Conservation (phyloP, 2,888 invertebrate species). For the Norana najaformis region DNA sequence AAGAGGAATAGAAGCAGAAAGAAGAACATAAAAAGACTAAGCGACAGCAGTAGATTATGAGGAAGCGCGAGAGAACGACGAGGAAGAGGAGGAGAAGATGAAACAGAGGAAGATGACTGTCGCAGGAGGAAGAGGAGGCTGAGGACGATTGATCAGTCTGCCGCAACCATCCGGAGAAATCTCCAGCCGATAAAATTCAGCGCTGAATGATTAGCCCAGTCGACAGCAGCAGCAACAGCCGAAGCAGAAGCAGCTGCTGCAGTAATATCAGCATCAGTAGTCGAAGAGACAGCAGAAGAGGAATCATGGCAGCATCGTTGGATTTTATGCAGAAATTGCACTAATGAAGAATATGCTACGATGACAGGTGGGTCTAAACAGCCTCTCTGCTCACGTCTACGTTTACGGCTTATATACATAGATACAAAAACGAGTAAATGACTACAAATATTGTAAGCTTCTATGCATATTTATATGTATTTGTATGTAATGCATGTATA, state of each 20-base stretch:
- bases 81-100: neutral
- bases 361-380: no score
- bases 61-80: neutral
- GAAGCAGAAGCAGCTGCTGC: neutral
- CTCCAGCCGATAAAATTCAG: neutral
- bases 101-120: no score
- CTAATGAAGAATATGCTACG: neutral
- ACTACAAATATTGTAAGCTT: neutral
- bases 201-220: neutral
- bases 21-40: no score
- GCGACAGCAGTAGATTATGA: no score
- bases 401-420: no score
- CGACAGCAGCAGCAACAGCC: neutral
- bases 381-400: neutral
- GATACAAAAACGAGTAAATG: no score
- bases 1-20: no score
- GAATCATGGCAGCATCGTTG: neutral
- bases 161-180: neutral
- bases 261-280: neutral
- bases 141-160: neutral
- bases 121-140: no score
- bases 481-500: no score
- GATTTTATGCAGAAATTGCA: neutral
- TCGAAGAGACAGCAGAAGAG: neutral
- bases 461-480: neutral